Evolutionary conservation across 2,113 vertebrate species (phyloP).

Genomic region (Sclerurus mexicanus): DNA sequence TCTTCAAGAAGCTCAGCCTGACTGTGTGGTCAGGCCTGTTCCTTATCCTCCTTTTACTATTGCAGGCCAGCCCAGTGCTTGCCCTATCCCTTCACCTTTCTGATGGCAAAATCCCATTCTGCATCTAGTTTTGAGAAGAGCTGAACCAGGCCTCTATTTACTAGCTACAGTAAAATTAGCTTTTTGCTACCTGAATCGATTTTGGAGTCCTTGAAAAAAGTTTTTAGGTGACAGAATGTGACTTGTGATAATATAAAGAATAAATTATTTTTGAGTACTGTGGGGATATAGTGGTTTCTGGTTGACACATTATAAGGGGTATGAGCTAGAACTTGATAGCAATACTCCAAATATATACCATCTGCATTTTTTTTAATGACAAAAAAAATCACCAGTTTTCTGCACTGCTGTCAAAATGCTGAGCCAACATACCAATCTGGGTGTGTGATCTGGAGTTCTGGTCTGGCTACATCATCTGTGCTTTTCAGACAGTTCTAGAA

Average conservation of each 20-base stretch:
- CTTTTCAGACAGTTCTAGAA: conserved; percentile 9
- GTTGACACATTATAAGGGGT: background rate
- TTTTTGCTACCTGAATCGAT: background rate
- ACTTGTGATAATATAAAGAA: background rate
- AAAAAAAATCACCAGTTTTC: conserved; percentile 21
- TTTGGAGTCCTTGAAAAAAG: background rate
- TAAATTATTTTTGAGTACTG: background rate
- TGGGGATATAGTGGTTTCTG: background rate
- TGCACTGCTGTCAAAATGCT: conserved; percentile 11
- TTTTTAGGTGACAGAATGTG: background rate
- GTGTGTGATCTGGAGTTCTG: conserved; percentile 34
- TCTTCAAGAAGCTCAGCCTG: background rate
- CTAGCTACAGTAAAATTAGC: background rate
- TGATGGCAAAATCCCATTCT: background rate
- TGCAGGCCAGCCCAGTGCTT: background rate
- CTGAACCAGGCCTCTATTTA: background rate
- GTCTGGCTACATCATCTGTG: background rate
- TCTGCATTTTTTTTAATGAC: conserved; percentile 34
- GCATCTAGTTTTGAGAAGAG: background rate
- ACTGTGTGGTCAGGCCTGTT: background rate
- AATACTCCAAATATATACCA: background rate
- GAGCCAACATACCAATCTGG: conserved; percentile 26
- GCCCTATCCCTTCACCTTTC: background rate
- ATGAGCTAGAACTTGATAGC: background rate
- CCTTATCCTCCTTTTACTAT: background rate